Conservation (phyloP, 2,113 vertebrate genomes). For the Chlamydotis undulata region DNA sequence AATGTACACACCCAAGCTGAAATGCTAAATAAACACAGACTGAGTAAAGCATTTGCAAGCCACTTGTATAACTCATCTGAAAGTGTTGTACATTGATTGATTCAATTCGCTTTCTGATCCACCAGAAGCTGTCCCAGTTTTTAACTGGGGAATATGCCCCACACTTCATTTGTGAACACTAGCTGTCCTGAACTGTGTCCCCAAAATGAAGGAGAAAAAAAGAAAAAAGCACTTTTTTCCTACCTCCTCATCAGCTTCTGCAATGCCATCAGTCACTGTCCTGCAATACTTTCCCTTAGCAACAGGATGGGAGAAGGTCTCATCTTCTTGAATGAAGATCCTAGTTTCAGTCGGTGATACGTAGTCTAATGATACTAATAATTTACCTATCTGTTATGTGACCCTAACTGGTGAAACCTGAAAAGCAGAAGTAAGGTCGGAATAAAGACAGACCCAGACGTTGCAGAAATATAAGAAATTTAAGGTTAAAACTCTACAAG, state of each 20-base stretch:
- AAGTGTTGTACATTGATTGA: constrained; percentile 22
- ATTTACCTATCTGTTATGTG: not conserved
- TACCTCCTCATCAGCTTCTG: not conserved
- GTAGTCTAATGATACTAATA: not conserved
- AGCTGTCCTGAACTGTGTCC: not conserved
- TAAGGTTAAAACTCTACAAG: not conserved
- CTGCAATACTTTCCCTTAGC: not conserved
- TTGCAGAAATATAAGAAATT: not conserved
- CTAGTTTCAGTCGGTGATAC: not conserved
- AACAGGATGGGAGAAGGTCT: not conserved
- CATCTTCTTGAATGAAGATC: not conserved
- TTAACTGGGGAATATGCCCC: not conserved
- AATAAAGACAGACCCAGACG: not conserved
- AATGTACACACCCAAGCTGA: constrained; percentile 63
- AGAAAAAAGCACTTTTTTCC: not conserved
- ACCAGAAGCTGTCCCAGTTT: not conserved
- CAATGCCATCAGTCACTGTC: not conserved
- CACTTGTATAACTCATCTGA: constrained; percentile 64
- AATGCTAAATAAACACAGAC: constrained; percentile 59
- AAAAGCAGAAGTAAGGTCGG: not conserved
- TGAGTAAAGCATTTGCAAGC: constrained; percentile 36
- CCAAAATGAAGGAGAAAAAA: not conserved
- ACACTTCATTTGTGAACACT: not conserved
- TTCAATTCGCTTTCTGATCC: constrained; percentile 7
- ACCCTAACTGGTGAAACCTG: not conserved